Conservation (phyloP, 37 sponge, comb jelly and placozoan genomes). For the Haliclona indistincta region DNA sequence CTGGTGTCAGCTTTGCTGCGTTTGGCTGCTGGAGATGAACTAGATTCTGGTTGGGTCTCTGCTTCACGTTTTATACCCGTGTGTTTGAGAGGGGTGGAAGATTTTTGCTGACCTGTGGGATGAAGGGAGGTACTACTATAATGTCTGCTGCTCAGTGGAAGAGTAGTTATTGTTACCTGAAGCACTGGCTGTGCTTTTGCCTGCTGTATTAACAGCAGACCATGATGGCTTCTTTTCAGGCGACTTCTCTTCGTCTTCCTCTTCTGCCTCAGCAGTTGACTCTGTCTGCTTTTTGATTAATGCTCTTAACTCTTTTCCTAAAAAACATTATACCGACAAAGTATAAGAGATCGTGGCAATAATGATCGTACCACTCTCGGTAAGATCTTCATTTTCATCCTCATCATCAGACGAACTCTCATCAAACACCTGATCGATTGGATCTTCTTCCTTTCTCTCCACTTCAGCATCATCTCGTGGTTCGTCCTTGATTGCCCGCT, state of each 20-base stretch:
- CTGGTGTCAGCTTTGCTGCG: no score
- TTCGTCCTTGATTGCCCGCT: constrained; percentile 35
- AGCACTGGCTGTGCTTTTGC: neutral
- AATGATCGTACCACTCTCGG: constrained; percentile 51
- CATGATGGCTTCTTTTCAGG: neutral
- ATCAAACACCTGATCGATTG: constrained; percentile 56
- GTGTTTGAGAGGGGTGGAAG: no score
- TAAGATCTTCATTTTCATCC: constrained; percentile 50
- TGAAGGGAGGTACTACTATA: no score
- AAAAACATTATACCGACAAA: neutral
- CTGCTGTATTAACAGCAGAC: neutral
- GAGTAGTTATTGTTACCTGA: no score
- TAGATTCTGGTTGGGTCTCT: constrained; percentile 2
- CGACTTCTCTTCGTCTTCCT: constrained; percentile 20
- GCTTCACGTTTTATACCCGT: neutral
- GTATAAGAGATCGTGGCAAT: neutral
- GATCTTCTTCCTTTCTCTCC: constrained; percentile 51
- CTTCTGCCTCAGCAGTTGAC: constrained; percentile 20
- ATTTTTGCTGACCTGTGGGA: no score
- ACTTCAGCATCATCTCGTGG: constrained; percentile 73
- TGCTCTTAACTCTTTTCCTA: constrained; percentile 76
- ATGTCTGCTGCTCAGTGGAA: no score
- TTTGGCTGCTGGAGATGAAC: neutral
- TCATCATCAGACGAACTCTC: constrained; percentile 36
- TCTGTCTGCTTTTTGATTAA: constrained; percentile 63